Percentiles rank a stretch among this genome's conserved stretches.
Conservation (phyloP, 2,888 invertebrate genomes). For the Uloborus plumipes region DNA sequence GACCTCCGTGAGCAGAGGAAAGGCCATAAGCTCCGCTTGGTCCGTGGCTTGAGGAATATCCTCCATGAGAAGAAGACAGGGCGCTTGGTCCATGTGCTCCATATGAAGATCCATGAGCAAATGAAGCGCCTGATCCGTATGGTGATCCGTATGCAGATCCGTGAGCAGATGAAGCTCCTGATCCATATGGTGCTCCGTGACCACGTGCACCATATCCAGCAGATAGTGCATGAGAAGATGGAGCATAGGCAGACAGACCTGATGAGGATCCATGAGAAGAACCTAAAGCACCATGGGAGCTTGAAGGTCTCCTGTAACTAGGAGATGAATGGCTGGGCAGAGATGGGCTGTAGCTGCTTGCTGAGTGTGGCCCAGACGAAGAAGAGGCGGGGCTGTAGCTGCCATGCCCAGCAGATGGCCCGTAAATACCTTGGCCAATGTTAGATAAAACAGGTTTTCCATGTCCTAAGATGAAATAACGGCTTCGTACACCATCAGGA, state of each 20-base stretch:
- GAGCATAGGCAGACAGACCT: neutral
- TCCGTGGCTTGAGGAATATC: too few relatives aligned
- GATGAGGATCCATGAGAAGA: neutral
- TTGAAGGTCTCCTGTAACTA: neutral
- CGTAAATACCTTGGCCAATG: slow-evolving; percentile 34
- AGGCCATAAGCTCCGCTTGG: too few relatives aligned
- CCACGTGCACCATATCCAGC: neutral
- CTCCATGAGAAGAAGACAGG: too few relatives aligned
- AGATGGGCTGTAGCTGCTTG: slow-evolving; percentile 14
- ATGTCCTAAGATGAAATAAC: slow-evolving; percentile 56
- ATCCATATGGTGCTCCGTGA: neutral
- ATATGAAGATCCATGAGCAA: too few relatives aligned
- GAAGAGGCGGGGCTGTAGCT: slow-evolving; percentile 12
- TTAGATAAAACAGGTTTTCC: slow-evolving; percentile 31
- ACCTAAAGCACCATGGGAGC: neutral
- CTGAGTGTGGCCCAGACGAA: neutral
- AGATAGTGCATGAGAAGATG: neutral
- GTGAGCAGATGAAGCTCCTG: too few relatives aligned
- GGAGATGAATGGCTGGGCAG: neutral
- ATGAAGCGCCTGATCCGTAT: too few relatives aligned
- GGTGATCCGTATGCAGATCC: too few relatives aligned
- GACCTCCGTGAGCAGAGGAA: neutral
- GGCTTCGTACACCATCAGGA: slow-evolving; percentile 49
- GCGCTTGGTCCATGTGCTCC: too few relatives aligned
- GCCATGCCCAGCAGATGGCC: slow-evolving; percentile 24